These are phyloP conservation scores for Alethe diademata DNA, from an alignment of 2,113 vertebrate species.

Conservation along the genomic window DNA sequence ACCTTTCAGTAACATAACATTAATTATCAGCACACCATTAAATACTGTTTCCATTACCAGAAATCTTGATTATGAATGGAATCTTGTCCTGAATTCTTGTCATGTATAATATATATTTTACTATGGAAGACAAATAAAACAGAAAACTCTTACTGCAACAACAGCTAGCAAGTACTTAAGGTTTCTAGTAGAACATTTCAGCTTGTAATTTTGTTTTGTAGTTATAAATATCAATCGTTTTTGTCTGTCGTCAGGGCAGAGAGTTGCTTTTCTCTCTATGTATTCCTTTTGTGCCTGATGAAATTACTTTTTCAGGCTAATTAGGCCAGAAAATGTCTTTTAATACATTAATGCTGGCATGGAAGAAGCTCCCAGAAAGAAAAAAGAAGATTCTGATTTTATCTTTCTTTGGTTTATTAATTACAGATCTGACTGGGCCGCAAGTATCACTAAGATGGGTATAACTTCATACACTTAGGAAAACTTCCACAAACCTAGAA, in stretches of 20 bases:
- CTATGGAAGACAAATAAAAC: neutral
- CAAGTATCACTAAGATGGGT: neutral
- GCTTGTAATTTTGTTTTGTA: neutral
- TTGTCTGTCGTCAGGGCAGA: neutral
- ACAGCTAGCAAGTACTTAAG: neutral
- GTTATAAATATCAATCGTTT: neutral
- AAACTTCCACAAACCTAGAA: too few relatives aligned
- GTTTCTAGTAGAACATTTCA: neutral
- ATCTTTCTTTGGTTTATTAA: neutral
- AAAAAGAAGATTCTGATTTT: accelerated
- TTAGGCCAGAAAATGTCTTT: neutral
- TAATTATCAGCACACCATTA: neutral
- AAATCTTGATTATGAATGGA: neutral
- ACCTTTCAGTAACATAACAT: too few relatives aligned
- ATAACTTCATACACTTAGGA: too few relatives aligned
- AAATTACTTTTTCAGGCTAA: neutral
- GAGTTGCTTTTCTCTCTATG: neutral
- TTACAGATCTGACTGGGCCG: neutral
- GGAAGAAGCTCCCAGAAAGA: neutral
- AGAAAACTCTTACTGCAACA: neutral
- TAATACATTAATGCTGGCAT: neutral
- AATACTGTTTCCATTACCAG: neutral
- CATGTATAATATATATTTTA: neutral
- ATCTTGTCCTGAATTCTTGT: neutral
- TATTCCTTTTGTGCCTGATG: neutral